Base-by-base conservation (phyloP, 2,113 vertebrate species). In the Eublepharis macularius region DNA sequence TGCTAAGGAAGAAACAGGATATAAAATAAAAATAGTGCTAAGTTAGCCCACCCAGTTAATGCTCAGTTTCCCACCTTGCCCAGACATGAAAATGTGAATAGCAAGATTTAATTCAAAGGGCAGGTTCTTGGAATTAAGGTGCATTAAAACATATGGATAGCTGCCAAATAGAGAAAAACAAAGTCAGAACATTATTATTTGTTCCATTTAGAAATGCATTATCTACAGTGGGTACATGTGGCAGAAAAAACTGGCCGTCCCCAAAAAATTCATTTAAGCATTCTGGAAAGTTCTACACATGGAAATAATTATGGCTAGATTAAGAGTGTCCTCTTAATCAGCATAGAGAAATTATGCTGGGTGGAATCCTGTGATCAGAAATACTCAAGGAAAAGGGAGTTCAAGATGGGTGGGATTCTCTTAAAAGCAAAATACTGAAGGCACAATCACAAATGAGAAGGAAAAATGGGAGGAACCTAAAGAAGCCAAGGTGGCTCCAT, bases 61-160 rank as follows among this genome's bases (percentile, higher is more conserved):
- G 76, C 83, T 86, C 83, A 87, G 69, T 75, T 60, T 76, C 5
- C 21, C 65, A 7, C 34, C 32, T 39, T 17, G 87, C 82, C 8
- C n/a, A 74, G 39, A 73, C 13, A 74, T 43, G 17, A 7, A 45
- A 45, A 7, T 10, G 13, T 13, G 7, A 77, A 80, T 3, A 8
- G 24, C 43, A 78, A 49, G 36, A 89, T 14, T 29, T 1, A 84
- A 86, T 39, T 86, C 69, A 78, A 26, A 29, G 17, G 2, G 10
- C 4, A 4, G 6, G 14, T 74, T 80, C 24, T 63, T 78, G 36
- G 32, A 75, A 2, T 75, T 65, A 19, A 80, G 68, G 34, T 32
- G 21, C 43, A 43, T 65, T 45, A 51, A 65, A 63, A 39, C 34
- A 72, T 34, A 17, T n/a, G 39, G 60, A 73, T 80, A 43, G 8